Evolutionary conservation across 2,113 vertebrate genomes (phyloP), one percentile per base, ranked within the genome.

Genomic region (Oryzias celebensis): DNA sequence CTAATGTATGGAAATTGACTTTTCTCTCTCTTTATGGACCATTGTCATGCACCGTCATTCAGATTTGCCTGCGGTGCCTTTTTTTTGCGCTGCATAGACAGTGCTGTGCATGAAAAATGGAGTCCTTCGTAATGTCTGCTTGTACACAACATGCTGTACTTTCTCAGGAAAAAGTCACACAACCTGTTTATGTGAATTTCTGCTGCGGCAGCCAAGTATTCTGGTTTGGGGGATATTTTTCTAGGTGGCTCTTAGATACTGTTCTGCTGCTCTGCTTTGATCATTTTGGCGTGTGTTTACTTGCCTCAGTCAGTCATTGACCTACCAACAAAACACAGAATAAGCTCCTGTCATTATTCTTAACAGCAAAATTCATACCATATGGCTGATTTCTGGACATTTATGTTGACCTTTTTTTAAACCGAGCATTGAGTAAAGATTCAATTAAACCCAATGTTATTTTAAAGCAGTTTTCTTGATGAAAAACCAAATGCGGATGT

Each of bases 251-350:
- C 41, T 18, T 73, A 46, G 20, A 61, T 65, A 12, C 24, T 3
- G 24, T 16, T 16, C 14, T 48, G 6, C 26, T 23, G 20, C 52
- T 13, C 8, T n/a, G 2, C 42, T 73, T 64, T 24, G 5, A 46
- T 43, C 22, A 52, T 43, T 24, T 52, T 53, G 62, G 48, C 61
- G 55, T 57, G 54, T 50, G 58, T 75, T 82, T 64, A 67, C 64
- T 75, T 16, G 45, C 58, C 57, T 46, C 26, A 1, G 17, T 58
- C 50, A 63, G 20, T 8, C 24, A 24, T 57, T 13, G 1, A 47
- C n/a, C 68, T 42, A 43, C 23, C 28, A 41, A 51, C 31, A 15
- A 16, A 45, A 14, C 36, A 18, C 26, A 17, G 20, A 16, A 49
- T 10, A 46, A 45, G 53, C 26, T 51, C 18, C 14, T 5, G 1